phyloP scores from a whole-genome alignment of 2,113 vertebrate species.

The Macrotis lagotis region DNA sequence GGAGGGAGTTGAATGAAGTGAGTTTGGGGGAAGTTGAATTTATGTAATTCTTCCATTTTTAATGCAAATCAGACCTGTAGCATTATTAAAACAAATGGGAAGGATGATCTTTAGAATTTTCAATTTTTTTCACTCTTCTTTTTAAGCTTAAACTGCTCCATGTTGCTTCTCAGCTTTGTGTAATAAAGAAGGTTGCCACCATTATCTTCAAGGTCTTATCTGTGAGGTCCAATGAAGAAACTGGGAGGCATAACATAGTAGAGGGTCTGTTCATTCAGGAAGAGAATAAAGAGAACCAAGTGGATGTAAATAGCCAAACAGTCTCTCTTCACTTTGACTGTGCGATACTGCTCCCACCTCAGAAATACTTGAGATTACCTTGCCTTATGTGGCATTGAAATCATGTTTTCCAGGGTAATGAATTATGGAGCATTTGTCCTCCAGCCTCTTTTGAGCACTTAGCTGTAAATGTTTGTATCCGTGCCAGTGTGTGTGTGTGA shows the following conservation, averaged over 20 bases:
- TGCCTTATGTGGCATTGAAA: conserved; percentile 81
- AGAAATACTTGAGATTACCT: conserved; percentile 83
- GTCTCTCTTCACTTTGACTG: conserved; percentile 81
- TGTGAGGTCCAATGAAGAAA: conserved; percentile 55
- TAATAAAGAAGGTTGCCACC: conserved; percentile 32
- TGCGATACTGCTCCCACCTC: conserved; percentile 77
- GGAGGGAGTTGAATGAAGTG: no score
- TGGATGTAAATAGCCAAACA: conserved; percentile 82
- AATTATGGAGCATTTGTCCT: conserved; percentile 84
- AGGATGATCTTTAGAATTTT: conserved; percentile 14
- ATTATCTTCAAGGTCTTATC: conserved; percentile 50
- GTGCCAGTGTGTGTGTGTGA: conserved; percentile 79
- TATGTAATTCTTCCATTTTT: conserved; percentile 50
- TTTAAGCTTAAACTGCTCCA: background rate
- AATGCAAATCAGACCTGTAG: background rate
- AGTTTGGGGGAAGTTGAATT: background rate
- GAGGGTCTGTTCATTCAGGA: conserved; percentile 72
- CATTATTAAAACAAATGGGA: background rate
- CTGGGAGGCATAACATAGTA: conserved; percentile 58
- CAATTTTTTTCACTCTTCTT: conserved; percentile 37
- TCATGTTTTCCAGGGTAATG: conserved; percentile 81
- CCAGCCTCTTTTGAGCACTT: conserved; percentile 83
- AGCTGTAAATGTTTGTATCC: conserved; percentile 81
- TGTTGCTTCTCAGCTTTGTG: background rate
- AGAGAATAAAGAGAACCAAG: conserved; percentile 79